Conservation (phyloP, 2,797 vertebrate species). For the Scolopax rusticola region DNA sequence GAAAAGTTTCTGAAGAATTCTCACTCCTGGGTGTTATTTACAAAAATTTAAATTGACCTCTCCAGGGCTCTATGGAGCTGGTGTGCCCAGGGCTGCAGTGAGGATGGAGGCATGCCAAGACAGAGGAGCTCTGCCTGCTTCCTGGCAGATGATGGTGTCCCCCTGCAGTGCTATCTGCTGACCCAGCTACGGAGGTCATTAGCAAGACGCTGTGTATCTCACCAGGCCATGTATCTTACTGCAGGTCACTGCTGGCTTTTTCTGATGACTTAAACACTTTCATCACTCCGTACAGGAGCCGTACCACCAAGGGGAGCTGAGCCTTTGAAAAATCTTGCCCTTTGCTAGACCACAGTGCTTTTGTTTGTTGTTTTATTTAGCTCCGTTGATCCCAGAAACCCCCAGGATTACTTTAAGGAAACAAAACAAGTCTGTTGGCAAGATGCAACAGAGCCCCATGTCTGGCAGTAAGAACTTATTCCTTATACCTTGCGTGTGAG, state of each 20-base stretch:
- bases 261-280: constrained; percentile 28
- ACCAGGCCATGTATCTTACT: background rate
- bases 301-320: background rate
- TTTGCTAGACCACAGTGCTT: constrained; percentile 11
- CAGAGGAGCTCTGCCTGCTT: background rate
- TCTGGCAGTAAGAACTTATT: background rate
- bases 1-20: background rate
- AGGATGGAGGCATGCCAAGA: background rate
- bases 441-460: background rate
- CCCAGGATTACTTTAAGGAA: constrained; percentile 11
- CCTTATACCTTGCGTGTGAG: background rate
- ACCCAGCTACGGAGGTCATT: constrained; percentile 23
- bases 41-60: background rate
- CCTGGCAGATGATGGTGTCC: background rate
- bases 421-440: background rate
- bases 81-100: background rate
- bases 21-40: background rate
- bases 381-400: constrained; percentile 18
- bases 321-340: background rate
- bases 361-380: constrained; percentile 49
- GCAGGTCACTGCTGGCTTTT: constrained; percentile 38
- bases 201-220: background rate
- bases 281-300: background rate
- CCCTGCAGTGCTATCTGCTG: background rate
- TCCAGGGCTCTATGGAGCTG: accelerated